phyloP scores from a whole-genome alignment of 2,797 vertebrate species.

The Lophius americanus region DNA sequence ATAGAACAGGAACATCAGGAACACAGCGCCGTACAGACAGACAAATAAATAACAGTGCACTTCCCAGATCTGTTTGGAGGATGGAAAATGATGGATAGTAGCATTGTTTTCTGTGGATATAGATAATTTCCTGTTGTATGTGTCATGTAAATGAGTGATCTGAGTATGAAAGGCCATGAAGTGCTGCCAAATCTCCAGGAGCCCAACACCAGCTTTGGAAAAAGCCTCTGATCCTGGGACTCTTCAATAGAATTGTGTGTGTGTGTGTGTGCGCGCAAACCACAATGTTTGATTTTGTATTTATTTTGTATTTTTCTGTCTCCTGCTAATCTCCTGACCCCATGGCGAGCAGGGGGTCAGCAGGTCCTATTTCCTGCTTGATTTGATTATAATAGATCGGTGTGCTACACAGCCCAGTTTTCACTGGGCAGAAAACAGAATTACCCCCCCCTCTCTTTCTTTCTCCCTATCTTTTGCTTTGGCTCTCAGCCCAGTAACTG shows the following conservation, averaged over 20 bases:
- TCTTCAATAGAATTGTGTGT: constrained; percentile 1
- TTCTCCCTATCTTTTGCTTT: constrained; percentile 1
- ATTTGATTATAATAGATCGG: constrained; percentile 76
- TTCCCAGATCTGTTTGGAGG: constrained; percentile 15
- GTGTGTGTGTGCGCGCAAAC: not conserved
- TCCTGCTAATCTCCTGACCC: constrained; percentile 53
- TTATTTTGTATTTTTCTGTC: constrained; percentile 35
- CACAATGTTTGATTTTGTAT: constrained; percentile 7
- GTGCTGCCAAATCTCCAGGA: constrained; percentile 27
- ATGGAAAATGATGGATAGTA: constrained; percentile 16
- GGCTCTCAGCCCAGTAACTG: constrained; percentile 44
- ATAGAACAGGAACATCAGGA: constrained; percentile 3
- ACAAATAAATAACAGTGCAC: constrained; percentile 17
- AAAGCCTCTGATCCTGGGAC: constrained; percentile 17
- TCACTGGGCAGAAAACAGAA: constrained; percentile 28
- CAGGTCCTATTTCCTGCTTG: constrained; percentile 71
- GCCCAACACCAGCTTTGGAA: constrained; percentile 9
- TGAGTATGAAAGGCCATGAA: not conserved
- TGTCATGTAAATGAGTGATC: constrained; percentile 27
- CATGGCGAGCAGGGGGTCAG: constrained; percentile 57
- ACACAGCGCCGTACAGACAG: not conserved
- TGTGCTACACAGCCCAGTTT: constrained; percentile 44
- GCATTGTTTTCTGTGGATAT: constrained; percentile 28
- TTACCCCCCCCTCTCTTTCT: not conserved
- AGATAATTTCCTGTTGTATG: constrained; percentile 2